Base-by-base conservation (phyloP, 2,888 invertebrate genomes). In the Eristalinus sepulchralis region DNA sequence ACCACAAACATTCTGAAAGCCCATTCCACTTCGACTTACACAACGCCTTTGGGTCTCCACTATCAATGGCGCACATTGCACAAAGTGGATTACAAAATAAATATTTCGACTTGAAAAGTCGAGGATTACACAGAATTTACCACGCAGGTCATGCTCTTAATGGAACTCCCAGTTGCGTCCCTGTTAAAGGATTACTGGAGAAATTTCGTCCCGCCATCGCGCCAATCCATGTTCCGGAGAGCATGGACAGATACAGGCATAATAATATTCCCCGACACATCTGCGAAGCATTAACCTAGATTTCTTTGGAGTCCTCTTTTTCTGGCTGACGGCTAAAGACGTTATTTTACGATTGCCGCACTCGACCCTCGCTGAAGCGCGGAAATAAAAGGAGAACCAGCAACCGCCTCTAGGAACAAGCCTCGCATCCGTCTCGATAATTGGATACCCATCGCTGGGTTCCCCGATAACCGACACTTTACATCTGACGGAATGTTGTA, bases 371-470 rank as follows among this genome's bases (percentile, higher is more conserved):
- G 17, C n/a, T 47, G 47, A n/a, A 13, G 8, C 36, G 13, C 13
- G 13, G 13, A 36, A 36, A 13, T 1, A 36, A 8, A 36, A 36
- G 4, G n/a, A 39, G 0, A 36, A 11, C 10, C 0, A 11, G 11
- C 10, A 11, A 10, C 36, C 11, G 11, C 36, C 36, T 10, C 36
- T 11, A 39, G 39, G 11, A 39, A 11, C 13, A 1, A 39, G 13
- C 47, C 17, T 17, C 47, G 5, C 17, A 1, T 8, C n/a, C 17
- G 47, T 17, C 17, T n/a, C 47, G 47, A 53, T 31, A 62, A 62
- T 62, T 62, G 62, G 33, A 72, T 62, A 47, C 13, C 72, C 47
- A 72, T 60, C n/a, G 71, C 17, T 47, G 17, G 47, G 6, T 17
- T 47, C 47, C 17, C 57, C 24, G 57, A 57, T 57, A 57, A 57